phyloP scores from a whole-genome alignment of 2,797 vertebrate species.

The Gila robusta region DNA sequence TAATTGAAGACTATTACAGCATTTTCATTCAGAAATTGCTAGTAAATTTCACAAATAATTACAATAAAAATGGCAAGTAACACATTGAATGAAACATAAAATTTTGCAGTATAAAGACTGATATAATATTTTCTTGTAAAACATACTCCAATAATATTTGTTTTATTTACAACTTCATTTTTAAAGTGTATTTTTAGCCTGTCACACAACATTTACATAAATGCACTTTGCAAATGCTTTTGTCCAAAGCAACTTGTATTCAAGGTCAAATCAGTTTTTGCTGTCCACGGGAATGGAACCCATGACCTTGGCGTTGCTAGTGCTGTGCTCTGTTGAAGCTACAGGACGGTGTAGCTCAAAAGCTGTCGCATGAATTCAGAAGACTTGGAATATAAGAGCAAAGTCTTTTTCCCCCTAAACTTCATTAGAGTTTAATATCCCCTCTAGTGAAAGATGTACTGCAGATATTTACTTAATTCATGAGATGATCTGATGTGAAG shows the following conservation, averaged over 20 bases:
- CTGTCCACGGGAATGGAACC: neutral
- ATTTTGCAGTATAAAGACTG: neutral
- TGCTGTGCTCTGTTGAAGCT: neutral
- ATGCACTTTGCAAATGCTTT: neutral
- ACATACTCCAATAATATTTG: too few species aligned
- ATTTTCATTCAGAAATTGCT: neutral
- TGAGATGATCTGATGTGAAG: slow-evolving; percentile 16
- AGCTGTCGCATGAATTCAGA: neutral
- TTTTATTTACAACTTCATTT: neutral
- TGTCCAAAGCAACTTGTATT: too few species aligned
- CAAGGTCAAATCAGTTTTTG: neutral
- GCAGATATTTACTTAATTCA: slow-evolving; percentile 25
- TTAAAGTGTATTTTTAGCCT: neutral
- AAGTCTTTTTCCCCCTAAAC: neutral
- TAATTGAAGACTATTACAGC: neutral
- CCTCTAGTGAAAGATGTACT: slow-evolving; percentile 22
- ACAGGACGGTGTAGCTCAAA: neutral
- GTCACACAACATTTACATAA: neutral
- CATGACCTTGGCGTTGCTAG: neutral
- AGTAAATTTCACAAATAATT: neutral
- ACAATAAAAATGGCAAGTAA: neutral
- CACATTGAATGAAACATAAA: neutral
- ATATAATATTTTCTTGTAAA: neutral
- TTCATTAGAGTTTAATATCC: slow-evolving; percentile 35
- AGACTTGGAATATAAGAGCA: slow-evolving; percentile 2